phyloP scores from a whole-genome alignment of 2,888 invertebrate species.

The Drosophila falleni region DNA sequence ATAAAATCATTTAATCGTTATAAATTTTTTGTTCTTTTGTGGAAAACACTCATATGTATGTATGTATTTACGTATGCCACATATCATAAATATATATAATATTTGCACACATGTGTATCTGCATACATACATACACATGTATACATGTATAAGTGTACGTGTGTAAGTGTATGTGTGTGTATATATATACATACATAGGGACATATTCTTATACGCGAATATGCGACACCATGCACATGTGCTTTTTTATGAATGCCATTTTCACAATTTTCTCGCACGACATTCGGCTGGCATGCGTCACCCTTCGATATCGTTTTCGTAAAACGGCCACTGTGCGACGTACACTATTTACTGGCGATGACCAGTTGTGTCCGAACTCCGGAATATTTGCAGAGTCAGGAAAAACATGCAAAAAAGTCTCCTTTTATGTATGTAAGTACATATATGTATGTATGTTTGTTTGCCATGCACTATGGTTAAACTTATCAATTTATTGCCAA shows the following conservation, averaged over 20 bases:
- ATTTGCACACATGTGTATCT: neutral
- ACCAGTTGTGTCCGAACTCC: slow-evolving; percentile 66
- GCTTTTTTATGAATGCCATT: slow-evolving; percentile 65
- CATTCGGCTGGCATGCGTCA: slow-evolving; percentile 61
- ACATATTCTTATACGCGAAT: slow-evolving; percentile 38
- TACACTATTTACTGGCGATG: slow-evolving; percentile 62
- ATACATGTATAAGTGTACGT: slow-evolving; percentile 2
- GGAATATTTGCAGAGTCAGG: slow-evolving; percentile 67
- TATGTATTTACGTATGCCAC: neutral
- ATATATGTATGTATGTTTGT: slow-evolving; percentile 10
- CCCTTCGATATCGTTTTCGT: slow-evolving; percentile 61
- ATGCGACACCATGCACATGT: slow-evolving; percentile 40
- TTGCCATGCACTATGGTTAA: slow-evolving; percentile 32
- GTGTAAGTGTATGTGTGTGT: slow-evolving; percentile 10
- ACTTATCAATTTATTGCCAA: neutral
- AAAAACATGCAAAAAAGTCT: slow-evolving; percentile 57
- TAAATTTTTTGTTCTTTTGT: slow-evolving; percentile 1
- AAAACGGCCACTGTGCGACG: slow-evolving; percentile 33
- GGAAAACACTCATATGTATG: neutral
- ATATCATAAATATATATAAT: slow-evolving; percentile 13
- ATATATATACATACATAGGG: neutral
- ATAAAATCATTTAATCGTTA: slow-evolving; percentile 21
- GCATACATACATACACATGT: neutral
- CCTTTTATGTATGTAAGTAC: slow-evolving; percentile 40
- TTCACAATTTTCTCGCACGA: slow-evolving; percentile 57